These are phyloP conservation scores for Meriones unguiculatus DNA, from an alignment of 2,113 vertebrate genomes.

Conservation along the genomic window DNA sequence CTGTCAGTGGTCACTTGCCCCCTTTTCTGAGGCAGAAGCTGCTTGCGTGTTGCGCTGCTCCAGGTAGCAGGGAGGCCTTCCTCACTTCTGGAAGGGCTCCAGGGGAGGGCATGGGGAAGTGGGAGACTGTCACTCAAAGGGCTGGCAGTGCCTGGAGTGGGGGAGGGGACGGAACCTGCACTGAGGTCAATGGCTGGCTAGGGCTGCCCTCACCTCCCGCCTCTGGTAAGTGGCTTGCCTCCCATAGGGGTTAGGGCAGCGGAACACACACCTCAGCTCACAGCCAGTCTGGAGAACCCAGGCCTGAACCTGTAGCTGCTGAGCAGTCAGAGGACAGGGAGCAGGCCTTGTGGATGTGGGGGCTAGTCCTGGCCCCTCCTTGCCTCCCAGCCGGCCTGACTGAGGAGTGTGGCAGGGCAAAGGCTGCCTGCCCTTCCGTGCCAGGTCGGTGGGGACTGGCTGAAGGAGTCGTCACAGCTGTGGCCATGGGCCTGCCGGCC, in stretches of 20 bases:
- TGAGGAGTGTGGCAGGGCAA: not conserved
- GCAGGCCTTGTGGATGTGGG: not conserved
- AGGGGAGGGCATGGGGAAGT: not conserved
- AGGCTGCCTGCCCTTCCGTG: not conserved
- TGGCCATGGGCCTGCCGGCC: conserved; percentile 26
- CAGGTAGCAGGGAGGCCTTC: not conserved
- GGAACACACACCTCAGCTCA: rapidly evolving
- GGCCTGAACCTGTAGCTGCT: rapidly evolving
- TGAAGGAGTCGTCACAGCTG: not conserved
- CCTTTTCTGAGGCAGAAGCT: not conserved
- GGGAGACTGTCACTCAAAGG: no score
- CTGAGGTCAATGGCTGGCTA: not conserved
- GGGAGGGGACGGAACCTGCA: rapidly evolving
- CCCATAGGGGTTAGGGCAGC: not conserved
- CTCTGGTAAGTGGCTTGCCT: not conserved
- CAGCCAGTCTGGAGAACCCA: rapidly evolving
- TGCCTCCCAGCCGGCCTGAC: not conserved
- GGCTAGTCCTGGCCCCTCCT: not conserved
- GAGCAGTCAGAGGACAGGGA: not conserved
- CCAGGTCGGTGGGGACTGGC: not conserved
- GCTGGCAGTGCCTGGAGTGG: not conserved
- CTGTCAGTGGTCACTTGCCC: rapidly evolving
- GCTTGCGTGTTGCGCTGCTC: no score
- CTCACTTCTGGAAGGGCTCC: not conserved
- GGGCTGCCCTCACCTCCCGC: rapidly evolving